Conservation (phyloP, 92 coral and sea anemone genomes). For the Parazoanthus darwini region DNA sequence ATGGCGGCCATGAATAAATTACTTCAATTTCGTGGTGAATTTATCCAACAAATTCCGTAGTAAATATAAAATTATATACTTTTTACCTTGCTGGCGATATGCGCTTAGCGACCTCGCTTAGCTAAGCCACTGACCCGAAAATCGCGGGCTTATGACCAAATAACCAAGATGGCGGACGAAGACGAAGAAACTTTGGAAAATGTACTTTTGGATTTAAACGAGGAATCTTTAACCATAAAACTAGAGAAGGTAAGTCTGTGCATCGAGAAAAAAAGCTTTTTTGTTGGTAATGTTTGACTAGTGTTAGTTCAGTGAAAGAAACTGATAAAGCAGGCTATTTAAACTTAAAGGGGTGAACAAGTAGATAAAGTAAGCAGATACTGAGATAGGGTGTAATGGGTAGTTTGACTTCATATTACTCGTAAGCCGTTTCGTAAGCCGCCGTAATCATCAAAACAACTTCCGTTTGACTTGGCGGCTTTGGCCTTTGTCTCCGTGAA, state of each 20-base stretch:
- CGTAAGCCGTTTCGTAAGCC: no score
- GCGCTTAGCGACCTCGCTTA: slow-evolving; percentile 18
- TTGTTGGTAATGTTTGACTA: background rate
- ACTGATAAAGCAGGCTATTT: no score
- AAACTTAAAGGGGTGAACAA: no score
- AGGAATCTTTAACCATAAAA: background rate
- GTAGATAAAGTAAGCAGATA: no score
- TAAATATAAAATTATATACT: no score
- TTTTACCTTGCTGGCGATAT: background rate
- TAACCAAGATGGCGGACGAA: slow-evolving; percentile 59
- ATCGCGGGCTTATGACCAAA: background rate
- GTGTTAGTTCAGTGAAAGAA: background rate
- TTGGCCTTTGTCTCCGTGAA: no score
- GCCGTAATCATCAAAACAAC: no score
- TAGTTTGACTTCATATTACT: no score
- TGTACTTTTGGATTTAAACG: background rate
- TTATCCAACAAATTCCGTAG: background rate
- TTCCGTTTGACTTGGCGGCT: no score
- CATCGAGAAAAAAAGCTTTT: no score
- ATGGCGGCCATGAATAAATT: slow-evolving; percentile 31
- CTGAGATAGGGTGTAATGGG: no score
- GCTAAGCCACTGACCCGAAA: background rate
- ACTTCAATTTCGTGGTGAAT: background rate
- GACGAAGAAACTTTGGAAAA: background rate
- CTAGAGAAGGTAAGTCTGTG: slow-evolving; percentile 6